Base-by-base conservation (phyloP, 2,113 vertebrate genomes). In the Chionodraco myersi region DNA sequence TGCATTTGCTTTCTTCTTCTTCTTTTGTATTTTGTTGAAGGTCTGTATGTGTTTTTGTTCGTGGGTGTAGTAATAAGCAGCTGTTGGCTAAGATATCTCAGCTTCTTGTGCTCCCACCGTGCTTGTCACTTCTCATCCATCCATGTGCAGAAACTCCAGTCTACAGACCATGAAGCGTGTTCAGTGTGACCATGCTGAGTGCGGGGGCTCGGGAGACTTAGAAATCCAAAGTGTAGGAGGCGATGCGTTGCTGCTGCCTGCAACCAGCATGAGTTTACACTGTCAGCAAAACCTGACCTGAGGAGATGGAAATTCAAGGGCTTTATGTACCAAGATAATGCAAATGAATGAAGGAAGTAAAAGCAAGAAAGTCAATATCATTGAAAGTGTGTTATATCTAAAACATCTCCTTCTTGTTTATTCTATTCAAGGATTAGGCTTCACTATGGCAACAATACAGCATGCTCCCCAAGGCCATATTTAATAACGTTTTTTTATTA, bases 171-270 rank as follows among this genome's bases (percentile, higher is more conserved):
- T 68, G 73, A 53, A 70, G 54, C 68, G 72, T 61, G 12, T 70
- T 82, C 5, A 10, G 60, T 82, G 6, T 80, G 77, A 85, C 86
- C 80, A 72, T 77, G 76, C 88, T 89, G 77, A 49, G 85, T 75
- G 83, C 34, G 49, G 74, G 74, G 77, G 75, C 70, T 80, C n/a
- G 26, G 63, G 57, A 75, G 73, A 44, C 72, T 75, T 69, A 47
- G 36, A 6, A 79, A 53, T 64, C 77, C 61, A 23, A 62, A 84
- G 77, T 74, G 83, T 82, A 47, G 88, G 85, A 87, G 77, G 86
- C 14, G 72, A 15, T 30, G 26, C 74, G 34, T 53, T 52, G 78
- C 52, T 81, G 58, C 69, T 62, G 64, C 53, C 57, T 76, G 58
- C 57, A 53, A 62, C 60, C 77, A 45, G 60, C 68, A 85, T 79